phyloP scores from a whole-genome alignment of 2,113 vertebrate species.

The Tichodroma muraria region DNA sequence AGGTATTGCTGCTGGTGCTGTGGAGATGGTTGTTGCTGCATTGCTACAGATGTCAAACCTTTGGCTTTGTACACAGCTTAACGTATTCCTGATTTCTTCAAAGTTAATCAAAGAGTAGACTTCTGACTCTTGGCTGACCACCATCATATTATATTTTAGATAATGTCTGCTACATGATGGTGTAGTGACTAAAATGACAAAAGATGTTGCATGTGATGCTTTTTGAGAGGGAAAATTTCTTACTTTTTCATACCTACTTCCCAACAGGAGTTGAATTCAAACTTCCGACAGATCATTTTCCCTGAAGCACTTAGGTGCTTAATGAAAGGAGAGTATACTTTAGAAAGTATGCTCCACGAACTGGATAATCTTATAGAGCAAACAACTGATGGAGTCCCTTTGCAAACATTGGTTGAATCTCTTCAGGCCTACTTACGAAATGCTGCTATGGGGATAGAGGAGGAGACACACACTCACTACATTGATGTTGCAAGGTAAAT shows the following conservation, averaged over 20 bases:
- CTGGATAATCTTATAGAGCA: slow-evolving; percentile 92
- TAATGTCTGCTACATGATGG: neutral
- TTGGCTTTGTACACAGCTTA: neutral
- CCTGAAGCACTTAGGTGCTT: slow-evolving; percentile 94
- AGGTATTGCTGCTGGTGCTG: neutral
- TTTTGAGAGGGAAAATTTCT: neutral
- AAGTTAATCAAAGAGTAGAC: neutral
- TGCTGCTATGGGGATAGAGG: slow-evolving; percentile 83
- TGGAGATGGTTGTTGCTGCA: neutral
- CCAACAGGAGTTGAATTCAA: slow-evolving; percentile 91
- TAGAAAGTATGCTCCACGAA: slow-evolving; percentile 91
- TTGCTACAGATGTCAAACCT: neutral
- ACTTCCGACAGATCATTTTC: slow-evolving; percentile 98
- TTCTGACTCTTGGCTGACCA: neutral
- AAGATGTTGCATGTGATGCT: neutral
- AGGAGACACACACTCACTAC: slow-evolving; percentile 84
- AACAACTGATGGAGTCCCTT: slow-evolving; percentile 85
- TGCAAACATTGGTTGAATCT: slow-evolving; percentile 85
- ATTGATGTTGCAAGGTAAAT: slow-evolving; percentile 88
- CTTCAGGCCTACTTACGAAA: slow-evolving; percentile 85
- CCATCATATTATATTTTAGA: neutral
- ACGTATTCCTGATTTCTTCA: neutral
- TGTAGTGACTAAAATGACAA: neutral
- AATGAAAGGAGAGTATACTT: slow-evolving; percentile 91
- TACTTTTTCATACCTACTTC: neutral